These are phyloP conservation scores for Euclidia mi DNA, from an alignment of 2,888 invertebrate species.

Conservation along the genomic window DNA sequence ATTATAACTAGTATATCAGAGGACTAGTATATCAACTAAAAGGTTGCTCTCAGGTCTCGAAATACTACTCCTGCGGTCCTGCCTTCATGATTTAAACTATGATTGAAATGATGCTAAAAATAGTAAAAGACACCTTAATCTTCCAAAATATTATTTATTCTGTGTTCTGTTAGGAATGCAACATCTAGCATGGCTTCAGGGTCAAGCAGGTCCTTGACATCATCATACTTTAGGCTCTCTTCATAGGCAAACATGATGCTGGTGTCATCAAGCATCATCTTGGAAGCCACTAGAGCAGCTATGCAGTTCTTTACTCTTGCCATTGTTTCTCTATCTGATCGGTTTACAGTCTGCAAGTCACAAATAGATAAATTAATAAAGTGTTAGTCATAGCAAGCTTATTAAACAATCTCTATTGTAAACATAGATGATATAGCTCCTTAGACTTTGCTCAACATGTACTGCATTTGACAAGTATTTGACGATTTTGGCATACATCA, in stretches of 20 bases:
- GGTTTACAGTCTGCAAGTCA: conserved; percentile 91
- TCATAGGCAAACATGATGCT: conserved; percentile 97
- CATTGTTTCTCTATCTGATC: conserved; percentile 95
- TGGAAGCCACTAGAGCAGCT: conserved; percentile 95
- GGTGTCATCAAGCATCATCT: conserved; percentile 97
- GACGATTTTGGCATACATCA: too few relatives aligned
- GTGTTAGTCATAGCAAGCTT: too few relatives aligned
- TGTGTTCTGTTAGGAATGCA: conserved; percentile 94
- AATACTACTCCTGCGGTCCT: too few relatives aligned
- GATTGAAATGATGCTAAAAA: too few relatives aligned
- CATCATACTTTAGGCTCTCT: conserved; percentile 94
- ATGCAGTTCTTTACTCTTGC: conserved; percentile 97
- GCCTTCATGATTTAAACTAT: too few relatives aligned
- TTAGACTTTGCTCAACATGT: too few relatives aligned
- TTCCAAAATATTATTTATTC: conserved; percentile 87
- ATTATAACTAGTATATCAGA: too few relatives aligned
- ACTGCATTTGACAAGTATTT: too few relatives aligned
- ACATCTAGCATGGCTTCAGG: conserved; percentile 96
- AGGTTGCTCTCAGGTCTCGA: too few relatives aligned
- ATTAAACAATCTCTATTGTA: too few relatives aligned
- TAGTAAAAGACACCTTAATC: conserved; percentile 60
- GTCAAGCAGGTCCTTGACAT: conserved; percentile 93
- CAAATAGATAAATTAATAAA: neutral
- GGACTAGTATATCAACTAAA: too few relatives aligned
- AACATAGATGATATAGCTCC: too few relatives aligned